A percentile compares a stretch with the other conserved stretches of the same genome.
phyloP scores from a whole-genome alignment of 2,888 invertebrate species.

The Netelia fuscicornis region DNA sequence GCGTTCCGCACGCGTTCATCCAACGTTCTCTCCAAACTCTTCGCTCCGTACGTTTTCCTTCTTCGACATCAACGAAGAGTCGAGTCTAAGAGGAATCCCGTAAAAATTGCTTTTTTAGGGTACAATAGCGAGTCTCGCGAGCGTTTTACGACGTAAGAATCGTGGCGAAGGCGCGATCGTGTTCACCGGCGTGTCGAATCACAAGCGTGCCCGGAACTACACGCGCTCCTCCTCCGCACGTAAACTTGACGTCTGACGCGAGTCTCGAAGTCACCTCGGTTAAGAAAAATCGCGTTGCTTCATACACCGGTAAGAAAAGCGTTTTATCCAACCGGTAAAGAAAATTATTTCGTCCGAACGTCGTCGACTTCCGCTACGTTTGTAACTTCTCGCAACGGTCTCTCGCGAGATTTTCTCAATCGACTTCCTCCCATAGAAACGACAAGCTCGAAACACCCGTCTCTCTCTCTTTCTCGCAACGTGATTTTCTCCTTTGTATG shows the following conservation, averaged over 20 bases:
- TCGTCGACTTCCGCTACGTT: slow-evolving; percentile 2
- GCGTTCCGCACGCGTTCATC: slow-evolving; percentile 59
- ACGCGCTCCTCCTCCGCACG: slow-evolving; percentile 12
- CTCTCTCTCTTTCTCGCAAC: slow-evolving; percentile 10
- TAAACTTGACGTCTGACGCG: slow-evolving; percentile 48
- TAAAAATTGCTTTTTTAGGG: slow-evolving; percentile 61
- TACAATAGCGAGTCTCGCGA: slow-evolving; percentile 12
- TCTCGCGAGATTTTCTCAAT: slow-evolving; percentile 15
- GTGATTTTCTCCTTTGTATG: slow-evolving; percentile 62
- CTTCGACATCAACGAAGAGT: neutral
- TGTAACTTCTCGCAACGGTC: slow-evolving; percentile 26
- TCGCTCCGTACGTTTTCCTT: neutral
- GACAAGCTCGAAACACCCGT: neutral
- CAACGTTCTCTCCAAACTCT: neutral
- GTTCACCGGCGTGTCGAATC: slow-evolving; percentile 63
- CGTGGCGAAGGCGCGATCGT: slow-evolving; percentile 7
- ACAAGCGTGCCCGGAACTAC: slow-evolving; percentile 22
- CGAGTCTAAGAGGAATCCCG: slow-evolving; percentile 39
- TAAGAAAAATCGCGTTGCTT: neutral
- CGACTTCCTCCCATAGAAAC: slow-evolving; percentile 37
- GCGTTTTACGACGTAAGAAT: slow-evolving; percentile 32
- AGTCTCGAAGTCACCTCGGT: slow-evolving; percentile 35
- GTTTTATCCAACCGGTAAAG: neutral
- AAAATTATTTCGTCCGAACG: neutral
- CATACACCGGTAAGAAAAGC: neutral